A percentile compares a stretch with the other conserved stretches of the same genome.
Conservation (phyloP, 2,113 vertebrate species). For the Leptocoma aspasia region DNA sequence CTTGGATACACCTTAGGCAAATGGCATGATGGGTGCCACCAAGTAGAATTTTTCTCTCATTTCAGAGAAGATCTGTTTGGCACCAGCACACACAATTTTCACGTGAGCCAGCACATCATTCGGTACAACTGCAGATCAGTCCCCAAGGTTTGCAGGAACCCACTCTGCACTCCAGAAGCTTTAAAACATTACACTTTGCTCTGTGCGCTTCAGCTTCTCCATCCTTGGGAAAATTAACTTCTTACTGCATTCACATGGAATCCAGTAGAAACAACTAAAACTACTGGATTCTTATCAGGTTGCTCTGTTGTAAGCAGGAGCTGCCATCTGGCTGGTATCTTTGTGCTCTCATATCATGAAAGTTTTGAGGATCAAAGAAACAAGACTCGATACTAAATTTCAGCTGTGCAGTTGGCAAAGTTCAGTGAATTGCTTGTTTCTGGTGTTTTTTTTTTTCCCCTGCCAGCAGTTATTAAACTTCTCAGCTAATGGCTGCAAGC, state of each 20-base stretch:
- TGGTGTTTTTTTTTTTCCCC: background rate
- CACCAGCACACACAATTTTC: background rate
- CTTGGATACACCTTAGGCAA: background rate
- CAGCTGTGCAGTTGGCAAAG: background rate
- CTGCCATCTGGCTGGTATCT: background rate
- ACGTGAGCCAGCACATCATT: background rate
- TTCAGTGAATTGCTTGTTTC: background rate
- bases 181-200: background rate
- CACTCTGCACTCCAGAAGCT: background rate
- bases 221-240: background rate
- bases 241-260: background rate
- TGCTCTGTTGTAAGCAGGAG: background rate
- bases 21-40: background rate
- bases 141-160: background rate
- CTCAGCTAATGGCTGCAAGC: background rate
- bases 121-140: background rate
- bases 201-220: background rate
- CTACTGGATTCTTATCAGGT: background rate
- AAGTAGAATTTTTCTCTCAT: background rate
- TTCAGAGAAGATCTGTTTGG: background rate
- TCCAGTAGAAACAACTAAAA: background rate
- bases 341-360: background rate
- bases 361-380: background rate
- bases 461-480: background rate
- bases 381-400: background rate